These are phyloP conservation scores for Pollenia angustigena DNA, from an alignment of 2,888 invertebrate genomes.

Conservation along the genomic window DNA sequence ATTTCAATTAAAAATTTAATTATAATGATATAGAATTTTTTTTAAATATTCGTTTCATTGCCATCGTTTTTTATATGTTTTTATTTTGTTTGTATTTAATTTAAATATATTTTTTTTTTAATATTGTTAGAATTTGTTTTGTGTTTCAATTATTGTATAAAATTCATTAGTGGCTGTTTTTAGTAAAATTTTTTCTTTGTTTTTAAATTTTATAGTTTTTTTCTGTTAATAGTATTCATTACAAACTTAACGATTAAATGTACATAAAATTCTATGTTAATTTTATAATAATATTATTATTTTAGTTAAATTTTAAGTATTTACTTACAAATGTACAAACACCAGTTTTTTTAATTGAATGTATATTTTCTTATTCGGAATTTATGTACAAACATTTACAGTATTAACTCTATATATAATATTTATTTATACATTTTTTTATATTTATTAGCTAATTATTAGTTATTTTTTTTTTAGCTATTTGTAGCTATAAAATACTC, in stretches of 20 bases:
- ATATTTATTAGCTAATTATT: slow-evolving; percentile 52
- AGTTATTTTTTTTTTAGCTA: slow-evolving; percentile 54
- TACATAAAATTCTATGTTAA: slow-evolving; percentile 20
- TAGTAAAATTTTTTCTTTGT: slow-evolving; percentile 1
- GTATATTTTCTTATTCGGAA: slow-evolving; percentile 20
- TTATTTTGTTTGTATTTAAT: slow-evolving; percentile 26
- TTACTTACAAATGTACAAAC: slow-evolving; percentile 64
- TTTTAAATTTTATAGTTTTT: slow-evolving; percentile 16
- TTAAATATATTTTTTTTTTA: slow-evolving; percentile 33
- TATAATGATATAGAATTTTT: slow-evolving; percentile 39
- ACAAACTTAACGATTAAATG: slow-evolving; percentile 63
- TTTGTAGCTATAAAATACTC: slow-evolving; percentile 66
- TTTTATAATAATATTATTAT: not conserved
- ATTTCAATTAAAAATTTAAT: slow-evolving; percentile 25
- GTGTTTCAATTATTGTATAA: slow-evolving; percentile 52
- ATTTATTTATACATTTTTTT: not conserved
- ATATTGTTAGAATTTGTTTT: slow-evolving; percentile 8
- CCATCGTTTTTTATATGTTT: slow-evolving; percentile 42
- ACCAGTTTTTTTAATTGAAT: slow-evolving; percentile 18
- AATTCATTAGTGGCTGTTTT: slow-evolving; percentile 62
- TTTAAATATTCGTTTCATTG: slow-evolving; percentile 57
- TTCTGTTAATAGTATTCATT: slow-evolving; percentile 42
- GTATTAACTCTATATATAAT: not conserved
- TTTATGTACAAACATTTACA: slow-evolving; percentile 45
- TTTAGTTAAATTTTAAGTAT: slow-evolving; percentile 12